These are phyloP conservation scores for Sebastolobus altivelis DNA, from an alignment of 2,797 vertebrate species.

Conservation along the genomic window DNA sequence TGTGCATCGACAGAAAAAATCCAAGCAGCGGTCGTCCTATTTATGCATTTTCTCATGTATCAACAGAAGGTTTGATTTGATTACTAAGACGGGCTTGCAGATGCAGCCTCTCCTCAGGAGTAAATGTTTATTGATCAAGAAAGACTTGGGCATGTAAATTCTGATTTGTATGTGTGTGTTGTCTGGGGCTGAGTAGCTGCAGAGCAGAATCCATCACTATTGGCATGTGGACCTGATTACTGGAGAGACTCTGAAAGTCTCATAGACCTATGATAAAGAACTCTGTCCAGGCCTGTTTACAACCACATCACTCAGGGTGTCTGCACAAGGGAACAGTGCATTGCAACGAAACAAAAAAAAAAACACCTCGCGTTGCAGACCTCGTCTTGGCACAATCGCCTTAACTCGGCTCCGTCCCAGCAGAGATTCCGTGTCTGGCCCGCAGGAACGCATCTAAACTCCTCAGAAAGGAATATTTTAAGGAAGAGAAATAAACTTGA, in stretches of 20 bases:
- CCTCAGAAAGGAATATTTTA: slow-evolving; percentile 18
- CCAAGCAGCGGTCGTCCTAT: slow-evolving; percentile 28
- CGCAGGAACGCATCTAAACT: slow-evolving; percentile 30
- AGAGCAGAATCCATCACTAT: slow-evolving; percentile 85
- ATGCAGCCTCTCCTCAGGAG: slow-evolving; percentile 71
- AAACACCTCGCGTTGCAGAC: slow-evolving; percentile 18
- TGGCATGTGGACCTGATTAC: slow-evolving; percentile 82
- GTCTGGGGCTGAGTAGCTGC: slow-evolving; percentile 55
- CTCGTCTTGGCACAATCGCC: slow-evolving; percentile 55
- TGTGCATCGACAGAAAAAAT: slow-evolving; percentile 30
- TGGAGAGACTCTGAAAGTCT: slow-evolving; percentile 80
- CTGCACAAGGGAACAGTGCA: slow-evolving; percentile 64
- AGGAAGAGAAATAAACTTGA: slow-evolving; percentile 16
- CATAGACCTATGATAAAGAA: slow-evolving; percentile 83
- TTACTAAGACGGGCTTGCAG: slow-evolving; percentile 57
- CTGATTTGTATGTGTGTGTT: slow-evolving; percentile 79
- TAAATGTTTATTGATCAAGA: slow-evolving; percentile 82
- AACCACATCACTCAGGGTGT: slow-evolving; percentile 83
- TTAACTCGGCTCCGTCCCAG: slow-evolving; percentile 51
- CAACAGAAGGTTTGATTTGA: slow-evolving; percentile 63
- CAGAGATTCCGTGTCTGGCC: slow-evolving; percentile 37
- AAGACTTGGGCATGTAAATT: slow-evolving; percentile 79
- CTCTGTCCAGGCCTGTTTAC: slow-evolving; percentile 83
- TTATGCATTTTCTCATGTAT: slow-evolving; percentile 61
- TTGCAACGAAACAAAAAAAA: slow-evolving; percentile 33